Evolutionary conservation across 2,113 vertebrate genomes (phyloP), one percentile per base, ranked within the genome.

Genomic region (Lophius piscatorius): DNA sequence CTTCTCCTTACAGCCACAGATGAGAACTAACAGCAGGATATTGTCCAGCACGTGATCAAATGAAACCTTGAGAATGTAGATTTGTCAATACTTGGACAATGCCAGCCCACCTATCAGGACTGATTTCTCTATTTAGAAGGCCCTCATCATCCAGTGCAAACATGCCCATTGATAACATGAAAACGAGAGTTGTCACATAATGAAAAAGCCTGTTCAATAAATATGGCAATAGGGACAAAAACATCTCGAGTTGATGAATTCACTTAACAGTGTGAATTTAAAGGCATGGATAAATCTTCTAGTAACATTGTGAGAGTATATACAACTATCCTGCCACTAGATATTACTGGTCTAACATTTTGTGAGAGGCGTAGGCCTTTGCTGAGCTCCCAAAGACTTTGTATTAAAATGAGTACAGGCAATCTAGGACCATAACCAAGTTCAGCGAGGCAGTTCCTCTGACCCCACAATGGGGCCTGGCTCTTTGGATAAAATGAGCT

Each of bases 1-100:
- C 24, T 61, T 66, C 54, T 64, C 50, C 55, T 70, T 38, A 59
- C 12, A 12, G 63, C 74, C 81, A 84, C 60, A 80, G 33, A 64
- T 40, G 16, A 61, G 41, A 63, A 62, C 23, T 68, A 58, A 83
- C 44, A 82, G 50, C 63, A 75, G 60, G 18, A 59, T 49, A 45
- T 22, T 26, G 17, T 63, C 40, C 21, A 45, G 49, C 23, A 36
- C 16, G 5, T 11, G 3, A 62, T 17, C 26, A 12, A 69, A 46
- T 57, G 0, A 48, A 21, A 64, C 35, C 35, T 40, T 38, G 9
- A 59, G 23, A 29, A 28, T 62, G 22, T 26, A 31, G 40, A 51
- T 57, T 38, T 47, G 45, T 70, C 26, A 58, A 72, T 36, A 74
- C 63, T 42, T 45, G 17, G 17, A 63, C 12, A 56, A 44, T 13